A percentile compares a stretch with the other conserved stretches of the same genome.
Evolutionary conservation across 2,113 vertebrate genomes (phyloP).

Genomic region (Sylvietta virens): DNA sequence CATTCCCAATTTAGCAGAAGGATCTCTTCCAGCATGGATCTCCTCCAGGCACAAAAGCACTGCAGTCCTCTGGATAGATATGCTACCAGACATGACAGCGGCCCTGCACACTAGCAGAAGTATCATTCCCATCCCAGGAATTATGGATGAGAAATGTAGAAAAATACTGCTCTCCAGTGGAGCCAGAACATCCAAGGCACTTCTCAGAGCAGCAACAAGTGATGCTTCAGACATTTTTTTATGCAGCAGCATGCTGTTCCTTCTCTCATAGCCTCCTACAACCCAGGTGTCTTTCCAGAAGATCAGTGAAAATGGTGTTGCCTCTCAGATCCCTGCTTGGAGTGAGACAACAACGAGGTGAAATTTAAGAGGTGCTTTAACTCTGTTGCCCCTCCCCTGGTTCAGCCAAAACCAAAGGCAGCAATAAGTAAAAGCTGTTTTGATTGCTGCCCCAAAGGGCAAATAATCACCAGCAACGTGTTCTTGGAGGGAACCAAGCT

Average conservation of each 20-base stretch:
- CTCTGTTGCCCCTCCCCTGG: background rate
- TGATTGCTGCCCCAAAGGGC: background rate
- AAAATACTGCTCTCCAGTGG: conserved; percentile 25
- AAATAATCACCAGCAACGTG: background rate
- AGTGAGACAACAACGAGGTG: rapidly evolving
- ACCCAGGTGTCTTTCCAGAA: background rate
- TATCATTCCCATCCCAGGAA: background rate
- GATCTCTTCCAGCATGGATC: background rate
- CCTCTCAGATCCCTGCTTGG: background rate
- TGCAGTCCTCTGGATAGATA: background rate
- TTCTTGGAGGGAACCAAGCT: background rate
- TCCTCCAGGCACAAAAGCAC: background rate
- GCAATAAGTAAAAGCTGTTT: background rate
- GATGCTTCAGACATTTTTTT: background rate
- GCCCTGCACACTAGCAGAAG: background rate
- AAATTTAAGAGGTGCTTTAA: background rate
- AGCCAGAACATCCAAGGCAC: background rate
- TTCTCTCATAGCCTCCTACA: background rate
- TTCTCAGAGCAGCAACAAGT: background rate
- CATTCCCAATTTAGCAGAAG: background rate
- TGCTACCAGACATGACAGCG: background rate
- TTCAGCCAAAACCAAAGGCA: background rate
- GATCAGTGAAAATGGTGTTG: background rate
- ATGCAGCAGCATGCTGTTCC: background rate
- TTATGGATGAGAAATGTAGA: background rate